Evolutionary conservation across 2,797 vertebrate species (phyloP), one percentile per base, ranked within the genome.

Genomic region (Apogon talboti): DNA sequence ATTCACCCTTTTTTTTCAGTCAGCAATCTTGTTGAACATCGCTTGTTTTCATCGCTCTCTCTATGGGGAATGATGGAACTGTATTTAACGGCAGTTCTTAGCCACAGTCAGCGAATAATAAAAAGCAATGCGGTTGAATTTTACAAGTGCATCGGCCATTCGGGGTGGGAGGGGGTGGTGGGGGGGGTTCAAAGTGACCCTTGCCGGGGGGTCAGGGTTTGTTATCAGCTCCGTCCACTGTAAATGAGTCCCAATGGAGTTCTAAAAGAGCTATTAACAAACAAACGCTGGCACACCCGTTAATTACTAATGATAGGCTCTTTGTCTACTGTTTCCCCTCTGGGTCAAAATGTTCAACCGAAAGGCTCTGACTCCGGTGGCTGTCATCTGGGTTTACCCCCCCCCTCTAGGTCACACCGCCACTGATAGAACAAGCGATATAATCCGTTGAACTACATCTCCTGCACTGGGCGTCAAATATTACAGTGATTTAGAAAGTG

Each of bases 21-120:
- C 91, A 92, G 93, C 92, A 86, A 88, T 93, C 92, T 83, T 93
- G 92, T 94, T 87, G 84, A 92, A 93, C 93, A 92, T 87, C 80
- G 79, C 89, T 88, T 81, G 86, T 89, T 91, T 90, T 90, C 86
- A 91, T 82, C 72, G 68, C 61, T 28, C 47, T 80, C 88, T 89
- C 88, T 71, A 74, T 46, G 46, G 91, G 89, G 90, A 90, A 90
- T 89, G 90, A 94, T 58, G 86, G 91, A 92, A 78, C 83, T 67
- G 84, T 85, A 84, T 92, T 91, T 89, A 89, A 91, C 33, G 73
- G 87, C 71, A 33, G 78, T 53, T 60, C 72, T 76, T 33, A 3
- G 61, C 57, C 54, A 10, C 49, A n/a, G 71, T 78, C 53, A 35
- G 74, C 55, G 3, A 71, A 73, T 59, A 67, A 57, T 66, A 66